Conservation (phyloP, 1,140 invertebrate genomes). For the Campoletis sonorensis region DNA sequence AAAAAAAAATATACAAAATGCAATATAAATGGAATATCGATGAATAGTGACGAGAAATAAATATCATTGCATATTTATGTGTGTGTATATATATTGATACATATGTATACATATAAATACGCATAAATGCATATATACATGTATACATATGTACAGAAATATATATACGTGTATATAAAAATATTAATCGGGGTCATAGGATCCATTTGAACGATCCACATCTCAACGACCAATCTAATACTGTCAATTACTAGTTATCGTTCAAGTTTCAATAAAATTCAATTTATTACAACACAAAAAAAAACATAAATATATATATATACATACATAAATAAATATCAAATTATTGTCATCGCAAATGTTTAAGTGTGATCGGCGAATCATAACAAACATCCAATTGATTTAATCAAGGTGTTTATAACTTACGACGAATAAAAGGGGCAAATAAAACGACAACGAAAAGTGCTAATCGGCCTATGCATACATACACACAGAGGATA, state of each 20-base stretch:
- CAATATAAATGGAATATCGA: constrained; percentile 36
- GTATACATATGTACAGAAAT: constrained; percentile 1
- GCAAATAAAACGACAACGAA: constrained; percentile 35
- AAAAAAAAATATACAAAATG: constrained; percentile 19
- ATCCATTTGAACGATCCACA: constrained; percentile 38
- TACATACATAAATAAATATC: constrained; percentile 11
- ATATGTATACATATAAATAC: constrained; percentile 14
- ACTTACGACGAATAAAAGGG: constrained; percentile 31
- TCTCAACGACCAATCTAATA: constrained; percentile 71
- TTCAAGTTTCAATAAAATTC: constrained; percentile 65
- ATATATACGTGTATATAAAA: constrained; percentile 20
- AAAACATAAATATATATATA: constrained; percentile 24
- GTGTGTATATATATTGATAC: too few relatives aligned
- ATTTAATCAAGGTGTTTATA: constrained; percentile 37
- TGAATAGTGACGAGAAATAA: constrained; percentile 28
- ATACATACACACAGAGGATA: constrained; percentile 27
- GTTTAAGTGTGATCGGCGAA: constrained; percentile 51
- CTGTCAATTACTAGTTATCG: constrained; percentile 72
- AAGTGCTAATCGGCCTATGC: constrained; percentile 36
- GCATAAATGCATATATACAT: not conserved
- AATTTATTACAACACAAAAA: constrained; percentile 50
- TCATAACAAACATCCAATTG: not conserved
- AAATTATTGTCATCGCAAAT: constrained; percentile 53
- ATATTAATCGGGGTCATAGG: constrained; percentile 24
- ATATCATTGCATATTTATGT: constrained; percentile 16